These are phyloP conservation scores for Hiodon alosoides DNA, from an alignment of 2,113 vertebrate genomes.

Conservation along the genomic window DNA sequence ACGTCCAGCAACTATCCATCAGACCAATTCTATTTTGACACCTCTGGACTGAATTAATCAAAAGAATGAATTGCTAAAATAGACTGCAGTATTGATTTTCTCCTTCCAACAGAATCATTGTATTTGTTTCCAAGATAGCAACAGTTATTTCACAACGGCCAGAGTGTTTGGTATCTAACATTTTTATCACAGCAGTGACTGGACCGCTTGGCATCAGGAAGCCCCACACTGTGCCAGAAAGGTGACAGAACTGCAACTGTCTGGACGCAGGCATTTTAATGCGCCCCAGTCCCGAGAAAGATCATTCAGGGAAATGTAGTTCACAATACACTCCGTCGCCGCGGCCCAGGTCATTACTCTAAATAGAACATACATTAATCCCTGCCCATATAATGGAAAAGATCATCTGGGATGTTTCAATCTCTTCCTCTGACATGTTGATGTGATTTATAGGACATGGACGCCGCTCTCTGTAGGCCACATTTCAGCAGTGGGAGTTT, in stretches of 20 bases:
- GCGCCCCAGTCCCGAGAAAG: slow-evolving; percentile 17
- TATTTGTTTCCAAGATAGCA: too few relatives aligned
- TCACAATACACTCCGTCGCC: slow-evolving; percentile 13
- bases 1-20: too few relatives aligned
- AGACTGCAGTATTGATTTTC: neutral
- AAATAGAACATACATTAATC: slow-evolving; percentile 25
- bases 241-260: slow-evolving; percentile 1
- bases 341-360: slow-evolving; percentile 3
- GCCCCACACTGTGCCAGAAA: slow-evolving; percentile 8
- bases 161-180: slow-evolving; percentile 12
- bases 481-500: slow-evolving; percentile 29
- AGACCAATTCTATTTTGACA: neutral
- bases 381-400: slow-evolving; percentile 13
- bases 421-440: slow-evolving; percentile 22
- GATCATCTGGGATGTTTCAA: slow-evolving; percentile 20
- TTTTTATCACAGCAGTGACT: slow-evolving; percentile 3
- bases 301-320: slow-evolving; percentile 31
- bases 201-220: slow-evolving; percentile 14
- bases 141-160: neutral
- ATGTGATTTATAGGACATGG: slow-evolving; percentile 39
- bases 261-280: slow-evolving; percentile 6
- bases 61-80: neutral
- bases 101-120: too few relatives aligned
- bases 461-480: slow-evolving; percentile 24
- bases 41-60: neutral